Conservation (phyloP, 2,888 invertebrate species). For the Platycheirus rosarum region DNA sequence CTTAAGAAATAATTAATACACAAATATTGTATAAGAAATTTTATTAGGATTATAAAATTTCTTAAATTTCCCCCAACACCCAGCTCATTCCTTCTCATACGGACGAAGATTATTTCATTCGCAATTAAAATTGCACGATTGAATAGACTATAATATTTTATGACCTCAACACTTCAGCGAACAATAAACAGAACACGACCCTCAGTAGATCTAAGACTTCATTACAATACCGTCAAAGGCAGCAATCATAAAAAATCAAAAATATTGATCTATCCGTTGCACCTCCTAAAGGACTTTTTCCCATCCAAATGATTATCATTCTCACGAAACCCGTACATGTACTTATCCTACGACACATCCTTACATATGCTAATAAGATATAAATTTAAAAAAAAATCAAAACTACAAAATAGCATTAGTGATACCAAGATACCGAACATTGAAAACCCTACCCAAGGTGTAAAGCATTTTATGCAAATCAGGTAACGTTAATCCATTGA, state of each 20-base stretch:
- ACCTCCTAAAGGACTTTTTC: slow-evolving; percentile 12
- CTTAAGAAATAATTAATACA: no score
- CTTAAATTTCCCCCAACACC: no score
- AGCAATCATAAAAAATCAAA: slow-evolving; percentile 19
- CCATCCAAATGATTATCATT: slow-evolving; percentile 11
- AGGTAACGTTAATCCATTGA: slow-evolving; percentile 67
- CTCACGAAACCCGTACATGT: slow-evolving; percentile 21
- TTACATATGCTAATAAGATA: slow-evolving; percentile 60
- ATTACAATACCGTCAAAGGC: background rate
- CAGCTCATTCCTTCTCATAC: no score
- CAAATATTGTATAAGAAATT: no score
- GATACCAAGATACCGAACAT: background rate
- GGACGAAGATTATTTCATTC: no score
- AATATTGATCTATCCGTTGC: slow-evolving; percentile 36
- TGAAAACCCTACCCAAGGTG: slow-evolving; percentile 57
- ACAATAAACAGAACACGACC: slow-evolving; percentile 4
- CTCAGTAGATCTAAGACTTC: background rate
- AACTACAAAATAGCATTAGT: slow-evolving; percentile 36
- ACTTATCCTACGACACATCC: slow-evolving; percentile 14
- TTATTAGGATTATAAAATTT: no score
- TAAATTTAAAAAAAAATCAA: slow-evolving; percentile 33
- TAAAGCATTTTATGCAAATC: slow-evolving; percentile 71
- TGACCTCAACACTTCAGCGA: slow-evolving; percentile 19
- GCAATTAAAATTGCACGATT: no score
- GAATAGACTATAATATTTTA: no score